A percentile compares a stretch with the other conserved stretches of the same genome.
These are phyloP conservation scores for Clupea harengus DNA, from an alignment of 2,113 vertebrate genomes.

Conservation along the genomic window DNA sequence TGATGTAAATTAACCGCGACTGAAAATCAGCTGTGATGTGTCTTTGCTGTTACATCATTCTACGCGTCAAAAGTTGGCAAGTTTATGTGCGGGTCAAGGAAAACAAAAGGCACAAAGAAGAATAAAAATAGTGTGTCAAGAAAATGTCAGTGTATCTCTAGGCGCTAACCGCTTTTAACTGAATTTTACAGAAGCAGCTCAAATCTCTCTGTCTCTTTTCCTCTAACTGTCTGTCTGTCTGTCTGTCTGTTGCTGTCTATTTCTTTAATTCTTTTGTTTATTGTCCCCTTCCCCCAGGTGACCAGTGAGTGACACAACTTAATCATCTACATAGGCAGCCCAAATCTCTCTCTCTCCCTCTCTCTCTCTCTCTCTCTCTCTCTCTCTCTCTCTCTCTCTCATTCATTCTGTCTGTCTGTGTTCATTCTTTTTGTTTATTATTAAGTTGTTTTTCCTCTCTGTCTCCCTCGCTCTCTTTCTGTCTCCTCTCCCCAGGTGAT, in stretches of 20 bases:
- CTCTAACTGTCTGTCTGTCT: neutral
- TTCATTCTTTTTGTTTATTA: too few relatives aligned
- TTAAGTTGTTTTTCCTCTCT: neutral
- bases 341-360: neutral
- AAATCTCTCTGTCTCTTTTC: neutral
- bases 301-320: too few relatives aligned
- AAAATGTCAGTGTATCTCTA: neutral
- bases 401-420: neutral
- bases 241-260: neutral
- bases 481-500: constrained; percentile 70
- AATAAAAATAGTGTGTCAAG: neutral
- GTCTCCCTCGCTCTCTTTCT: neutral
- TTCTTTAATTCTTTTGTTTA: neutral
- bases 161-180: neutral
- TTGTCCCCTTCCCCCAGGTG: neutral
- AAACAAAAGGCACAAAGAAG: neutral
- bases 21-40: neutral
- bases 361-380: neutral
- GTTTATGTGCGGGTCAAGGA: neutral
- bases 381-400: neutral
- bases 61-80: neutral
- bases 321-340: too few relatives aligned
- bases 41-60: neutral
- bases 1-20: neutral
- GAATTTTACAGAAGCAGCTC: constrained; percentile 40